Evolutionary conservation across 2,888 invertebrate genomes (phyloP), one percentile per base, ranked within the genome.

Genomic region (Metellina segmentata): DNA sequence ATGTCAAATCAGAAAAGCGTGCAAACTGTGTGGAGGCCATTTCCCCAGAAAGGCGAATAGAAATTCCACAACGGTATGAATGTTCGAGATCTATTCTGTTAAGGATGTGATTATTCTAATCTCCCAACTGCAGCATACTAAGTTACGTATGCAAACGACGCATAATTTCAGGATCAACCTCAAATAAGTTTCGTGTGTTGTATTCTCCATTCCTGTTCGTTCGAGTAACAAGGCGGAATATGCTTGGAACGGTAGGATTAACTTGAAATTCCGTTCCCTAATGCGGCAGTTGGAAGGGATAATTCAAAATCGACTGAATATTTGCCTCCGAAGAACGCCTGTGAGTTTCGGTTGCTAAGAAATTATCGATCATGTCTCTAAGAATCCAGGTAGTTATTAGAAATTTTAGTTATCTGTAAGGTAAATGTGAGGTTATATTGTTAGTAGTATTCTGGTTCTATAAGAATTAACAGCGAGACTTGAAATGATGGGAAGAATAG

Each of bases 241-340:
- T 74, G 20, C 74, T 13, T 6, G 9, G 16, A n/a, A 16, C 70
- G 16, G 13, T n/a, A 34, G 74, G 74, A 74, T 74, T 34, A 20
- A 48, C 20, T 20, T 20, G 20, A 34, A 74, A 34, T 34, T 48
- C 48, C 13, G 13, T 13, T 34, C 48, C 13, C 13, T 34, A 74
- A 16, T 48, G 48, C 74, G 13, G 70, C 74, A 34, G 13, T 74
- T 16, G 74, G 8, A 74, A 34, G 13, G 74, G 74, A 74, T 74
- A 34, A 74, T 48, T 20, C 74, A 74, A 74, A 74, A 74, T 48
- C 48, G 74, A 34, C 74, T 48, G 48, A 74, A 74, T 70, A 70
- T 16, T 7, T 70, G 70, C n/a, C 16, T 16, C n/a, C 16, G 70
- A 70, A 19, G 7, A 74, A 74, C 13, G 20, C 13, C 74, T 48